Conservation (phyloP, 2,888 invertebrate genomes). For the Spisula solida region DNA sequence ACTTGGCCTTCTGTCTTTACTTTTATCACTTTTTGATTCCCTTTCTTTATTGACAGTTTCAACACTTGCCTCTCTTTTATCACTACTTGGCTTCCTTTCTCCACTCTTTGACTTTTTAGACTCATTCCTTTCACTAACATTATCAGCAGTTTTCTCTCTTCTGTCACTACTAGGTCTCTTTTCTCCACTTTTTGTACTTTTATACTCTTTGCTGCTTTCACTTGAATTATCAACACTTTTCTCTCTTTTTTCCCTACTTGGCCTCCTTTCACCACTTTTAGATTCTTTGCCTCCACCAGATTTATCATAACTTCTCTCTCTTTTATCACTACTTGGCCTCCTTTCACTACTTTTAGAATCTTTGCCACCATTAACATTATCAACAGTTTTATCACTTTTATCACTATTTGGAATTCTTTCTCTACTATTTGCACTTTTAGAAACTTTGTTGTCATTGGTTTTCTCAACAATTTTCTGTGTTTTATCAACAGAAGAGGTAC, state of each 20-base stretch:
- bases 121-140: too few relatives aligned
- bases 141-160: too few relatives aligned
- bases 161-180: too few relatives aligned
- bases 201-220: neutral
- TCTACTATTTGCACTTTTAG: neutral
- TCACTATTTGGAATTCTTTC: neutral
- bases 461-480: neutral
- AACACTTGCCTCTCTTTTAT: neutral
- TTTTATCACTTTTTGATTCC: neutral
- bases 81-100: neutral
- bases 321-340: neutral
- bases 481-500: neutral
- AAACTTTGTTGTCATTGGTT: too few relatives aligned
- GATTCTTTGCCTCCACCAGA: neutral
- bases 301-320: neutral
- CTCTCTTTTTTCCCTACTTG: too few relatives aligned
- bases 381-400: neutral
- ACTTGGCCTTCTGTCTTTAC: neutral
- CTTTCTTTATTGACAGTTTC: too few relatives aligned
- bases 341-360: neutral
- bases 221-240: neutral
- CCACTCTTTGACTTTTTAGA: too few relatives aligned
- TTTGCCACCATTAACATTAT: neutral
- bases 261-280: neutral
- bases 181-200: neutral